Percentiles rank a stretch among this genome's conserved stretches.
phyloP scores from a whole-genome alignment of 2,797 vertebrate species.

The Erpetoichthys calabaricus region DNA sequence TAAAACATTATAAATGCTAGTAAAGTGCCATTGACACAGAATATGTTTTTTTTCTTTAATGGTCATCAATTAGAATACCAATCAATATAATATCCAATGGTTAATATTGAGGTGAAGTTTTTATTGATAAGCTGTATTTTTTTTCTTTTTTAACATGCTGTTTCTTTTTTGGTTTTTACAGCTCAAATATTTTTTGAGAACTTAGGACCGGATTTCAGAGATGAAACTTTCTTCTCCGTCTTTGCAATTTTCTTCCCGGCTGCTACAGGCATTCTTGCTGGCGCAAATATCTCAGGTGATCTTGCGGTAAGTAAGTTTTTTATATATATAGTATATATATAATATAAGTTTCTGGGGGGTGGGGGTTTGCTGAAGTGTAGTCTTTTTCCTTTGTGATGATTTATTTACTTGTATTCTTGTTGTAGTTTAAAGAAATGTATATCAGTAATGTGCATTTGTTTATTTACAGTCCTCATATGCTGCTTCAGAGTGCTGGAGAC shows the following conservation, averaged over 20 bases:
- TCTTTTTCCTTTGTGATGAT: constrained; percentile 6
- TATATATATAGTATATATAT: neutral
- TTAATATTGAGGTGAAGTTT: neutral
- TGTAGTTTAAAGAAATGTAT: neutral
- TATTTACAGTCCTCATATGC: neutral
- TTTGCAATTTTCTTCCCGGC: constrained; percentile 97
- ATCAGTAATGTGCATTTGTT: neutral
- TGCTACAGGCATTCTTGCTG: constrained; percentile 93
- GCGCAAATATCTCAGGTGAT: constrained; percentile 97
- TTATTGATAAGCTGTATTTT: constrained; percentile 2
- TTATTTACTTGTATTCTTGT: neutral
- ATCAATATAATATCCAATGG: too few relatives aligned
- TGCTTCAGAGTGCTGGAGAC: too few relatives aligned
- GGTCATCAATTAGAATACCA: too few relatives aligned
- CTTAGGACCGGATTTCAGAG: constrained; percentile 80
- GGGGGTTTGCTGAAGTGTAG: constrained; percentile 6
- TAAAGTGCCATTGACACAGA: too few relatives aligned
- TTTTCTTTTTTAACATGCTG: neutral
- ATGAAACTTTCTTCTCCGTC: constrained; percentile 83
- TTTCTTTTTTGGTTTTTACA: constrained; percentile 25
- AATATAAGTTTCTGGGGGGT: constrained; percentile 1
- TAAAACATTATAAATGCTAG: constrained; percentile 40
- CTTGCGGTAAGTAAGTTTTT: constrained; percentile 65
- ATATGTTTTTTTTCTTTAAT: too few relatives aligned
- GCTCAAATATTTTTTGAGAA: constrained; percentile 83